Conservation (phyloP, 2,113 vertebrate species). For the Apistogramma diplotaenia region DNA sequence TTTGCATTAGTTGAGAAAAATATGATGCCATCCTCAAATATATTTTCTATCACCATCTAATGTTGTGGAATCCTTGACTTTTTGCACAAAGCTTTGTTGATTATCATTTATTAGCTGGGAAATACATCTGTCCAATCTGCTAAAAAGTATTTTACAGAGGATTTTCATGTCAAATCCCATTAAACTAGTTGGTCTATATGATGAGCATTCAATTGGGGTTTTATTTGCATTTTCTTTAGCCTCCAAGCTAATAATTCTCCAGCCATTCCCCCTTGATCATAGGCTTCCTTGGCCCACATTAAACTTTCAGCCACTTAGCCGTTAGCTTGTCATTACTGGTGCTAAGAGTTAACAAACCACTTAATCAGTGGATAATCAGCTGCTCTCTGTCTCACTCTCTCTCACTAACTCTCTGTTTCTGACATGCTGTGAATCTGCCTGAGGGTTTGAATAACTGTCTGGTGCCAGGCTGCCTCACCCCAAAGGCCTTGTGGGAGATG, state of each 20-base stretch:
- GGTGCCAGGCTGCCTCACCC: conserved; percentile 80
- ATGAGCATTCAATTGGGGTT: neutral
- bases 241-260: neutral
- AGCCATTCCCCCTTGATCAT: neutral
- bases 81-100: neutral
- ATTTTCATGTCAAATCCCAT: neutral
- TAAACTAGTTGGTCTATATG: neutral
- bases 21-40: neutral
- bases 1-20: neutral
- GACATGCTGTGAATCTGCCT: conserved; percentile 74
- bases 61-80: neutral
- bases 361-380: conserved; percentile 47
- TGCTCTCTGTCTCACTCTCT: conserved; percentile 12
- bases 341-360: neutral
- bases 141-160: neutral
- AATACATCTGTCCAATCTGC: neutral
- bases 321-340: neutral
- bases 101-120: neutral
- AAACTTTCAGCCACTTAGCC: neutral
- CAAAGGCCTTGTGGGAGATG: conserved; percentile 75
- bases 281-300: neutral
- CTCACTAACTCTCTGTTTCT: conserved; percentile 26
- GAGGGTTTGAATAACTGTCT: conserved; percentile 79
- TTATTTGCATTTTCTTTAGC: neutral
- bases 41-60: neutral